These are phyloP conservation scores for Diphyllodes magnificus DNA, from an alignment of 2,113 vertebrate genomes.

Conservation along the genomic window DNA sequence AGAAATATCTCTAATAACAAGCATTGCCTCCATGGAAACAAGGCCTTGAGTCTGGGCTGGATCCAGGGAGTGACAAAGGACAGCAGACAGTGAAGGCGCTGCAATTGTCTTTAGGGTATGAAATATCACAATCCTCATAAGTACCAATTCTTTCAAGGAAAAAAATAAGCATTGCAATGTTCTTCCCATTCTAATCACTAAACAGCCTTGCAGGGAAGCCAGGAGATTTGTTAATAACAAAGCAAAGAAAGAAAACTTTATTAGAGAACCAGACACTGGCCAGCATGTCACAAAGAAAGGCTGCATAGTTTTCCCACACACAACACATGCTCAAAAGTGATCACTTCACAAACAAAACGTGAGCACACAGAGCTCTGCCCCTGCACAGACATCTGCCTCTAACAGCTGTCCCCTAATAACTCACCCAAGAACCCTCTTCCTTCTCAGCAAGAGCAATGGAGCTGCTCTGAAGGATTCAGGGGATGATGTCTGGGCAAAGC, in stretches of 20 bases:
- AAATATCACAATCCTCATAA: not conserved
- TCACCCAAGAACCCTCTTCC: not conserved
- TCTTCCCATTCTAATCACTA: not conserved
- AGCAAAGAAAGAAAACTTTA: not conserved
- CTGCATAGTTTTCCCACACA: not conserved
- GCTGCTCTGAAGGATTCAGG: not conserved
- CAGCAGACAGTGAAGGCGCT: conserved; percentile 20
- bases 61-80: conserved; percentile 28
- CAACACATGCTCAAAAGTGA: not conserved
- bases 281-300: not conserved
- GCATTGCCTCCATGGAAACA: conserved; percentile 58
- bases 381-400: conserved; percentile 6
- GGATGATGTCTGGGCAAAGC: not conserved
- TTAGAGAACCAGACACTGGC: not conserved
- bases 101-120: not conserved
- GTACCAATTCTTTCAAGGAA: not conserved
- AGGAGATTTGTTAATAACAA: not conserved
- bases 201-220: not conserved
- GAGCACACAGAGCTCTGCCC: not conserved
- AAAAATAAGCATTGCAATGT: not conserved
- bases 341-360: not conserved
- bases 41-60: not conserved
- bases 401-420: not conserved
- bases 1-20: conserved; percentile 56
- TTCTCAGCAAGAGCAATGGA: not conserved